Base-by-base conservation (phyloP, 2,113 vertebrate genomes). In the Genyomyrus donnyi region DNA sequence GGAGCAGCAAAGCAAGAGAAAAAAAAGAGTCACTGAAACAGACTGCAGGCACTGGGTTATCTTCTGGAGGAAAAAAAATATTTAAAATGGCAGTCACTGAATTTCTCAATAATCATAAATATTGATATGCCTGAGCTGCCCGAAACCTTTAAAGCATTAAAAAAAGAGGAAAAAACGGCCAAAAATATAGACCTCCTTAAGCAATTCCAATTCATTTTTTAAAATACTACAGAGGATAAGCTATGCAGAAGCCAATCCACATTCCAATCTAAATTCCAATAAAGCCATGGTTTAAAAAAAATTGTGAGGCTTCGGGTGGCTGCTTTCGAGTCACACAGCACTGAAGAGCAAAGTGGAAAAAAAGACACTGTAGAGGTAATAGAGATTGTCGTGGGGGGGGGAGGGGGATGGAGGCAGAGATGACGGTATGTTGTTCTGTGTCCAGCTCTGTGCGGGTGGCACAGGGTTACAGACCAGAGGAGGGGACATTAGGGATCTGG, bases 401-500 rank as follows among this genome's bases (percentile, higher is more conserved):
- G 62, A n/a, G 66, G 35, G 0, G 21, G 19, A 53, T 27, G 56
- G 58, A 48, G 83, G 48, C 42, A 62, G 66, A 11, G 48, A 9
- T 48, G 15, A 45, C n/a, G 10, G 77, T 4, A 27, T 24, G 13
- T 66, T 39, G n/a, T 0, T 46, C 24, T 27, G 8, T 27, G 17
- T n/a, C 83, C 13, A 21, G 50, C 87, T 70, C 62, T 70, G 27
- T 70, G 62, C 5, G n/a, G 58, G 42, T 19, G 48, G 11, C n/a
- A 10, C 50, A 56, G 46, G 90, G 91, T 94, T 96, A 96, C 91
- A 93, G 94, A 35, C 95, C 97, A 5, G 98, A 98, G 91, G 97
- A 98, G 93, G 98, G 97, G 93, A 99, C 94, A 94, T 97, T 98
- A 53, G 98, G 98, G 92, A 99, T 96, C 21, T 98, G 97, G 89